These are phyloP conservation scores for Mustela nigripes DNA, from an alignment of 2,113 vertebrate species.

Conservation along the genomic window DNA sequence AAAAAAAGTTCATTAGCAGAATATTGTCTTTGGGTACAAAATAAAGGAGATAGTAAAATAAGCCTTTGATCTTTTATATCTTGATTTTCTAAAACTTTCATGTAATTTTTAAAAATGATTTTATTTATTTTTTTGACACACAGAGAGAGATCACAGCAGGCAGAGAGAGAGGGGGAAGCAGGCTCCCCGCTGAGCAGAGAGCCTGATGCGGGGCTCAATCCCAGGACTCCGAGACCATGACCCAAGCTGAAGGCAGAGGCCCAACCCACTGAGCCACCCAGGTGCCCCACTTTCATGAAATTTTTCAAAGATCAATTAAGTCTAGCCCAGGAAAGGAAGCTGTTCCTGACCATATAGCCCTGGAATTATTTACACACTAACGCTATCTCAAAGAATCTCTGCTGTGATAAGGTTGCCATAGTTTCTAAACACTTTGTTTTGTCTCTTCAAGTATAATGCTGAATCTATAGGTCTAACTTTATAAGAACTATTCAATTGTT, in stretches of 20 bases:
- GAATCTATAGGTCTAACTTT: conserved; percentile 7
- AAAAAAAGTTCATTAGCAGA: neutral
- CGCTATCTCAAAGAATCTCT: neutral
- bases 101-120: no score
- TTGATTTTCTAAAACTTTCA: conserved; percentile 26
- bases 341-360: neutral
- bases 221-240: no score
- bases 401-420: neutral
- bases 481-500: neutral
- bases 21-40: conserved; percentile 25
- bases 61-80: neutral
- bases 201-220: no score
- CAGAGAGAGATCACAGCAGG: no score
- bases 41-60: conserved; percentile 27
- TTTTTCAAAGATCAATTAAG: neutral
- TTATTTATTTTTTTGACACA: no score
- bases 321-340: neutral
- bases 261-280: no score
- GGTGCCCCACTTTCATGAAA: no score
- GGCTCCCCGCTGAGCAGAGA: no score
- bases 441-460: neutral
- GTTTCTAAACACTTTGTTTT: neutral
- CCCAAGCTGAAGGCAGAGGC: no score
- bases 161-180: no score
- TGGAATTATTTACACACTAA: neutral